Conservation (phyloP, 2,113 vertebrate genomes). For the Cephalophus harveyi region DNA sequence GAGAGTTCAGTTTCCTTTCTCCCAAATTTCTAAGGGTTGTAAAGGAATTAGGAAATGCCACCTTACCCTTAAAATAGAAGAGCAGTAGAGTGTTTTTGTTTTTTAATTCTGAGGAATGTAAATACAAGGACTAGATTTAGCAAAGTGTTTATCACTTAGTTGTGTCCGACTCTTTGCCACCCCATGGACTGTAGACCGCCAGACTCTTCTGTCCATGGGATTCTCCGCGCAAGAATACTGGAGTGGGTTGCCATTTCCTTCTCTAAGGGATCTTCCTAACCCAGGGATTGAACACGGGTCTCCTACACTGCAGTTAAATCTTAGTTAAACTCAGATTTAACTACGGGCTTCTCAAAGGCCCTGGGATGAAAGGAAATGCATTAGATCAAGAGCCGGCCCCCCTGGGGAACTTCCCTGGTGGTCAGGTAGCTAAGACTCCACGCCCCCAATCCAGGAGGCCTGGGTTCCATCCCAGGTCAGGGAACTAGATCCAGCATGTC, state of each 20-base stretch:
- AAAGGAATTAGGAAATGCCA: conserved; percentile 15
- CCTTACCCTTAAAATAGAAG: conserved; percentile 37
- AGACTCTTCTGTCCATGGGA: not conserved
- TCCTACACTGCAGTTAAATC: not conserved
- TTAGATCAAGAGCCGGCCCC: not conserved
- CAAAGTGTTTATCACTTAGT: not conserved
- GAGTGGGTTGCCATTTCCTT: not conserved
- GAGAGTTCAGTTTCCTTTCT: not conserved
- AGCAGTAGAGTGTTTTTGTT: not conserved
- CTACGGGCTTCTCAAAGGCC: not conserved
- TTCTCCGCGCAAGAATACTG: not conserved
- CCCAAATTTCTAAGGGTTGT: not conserved
- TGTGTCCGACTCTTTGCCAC: not conserved
- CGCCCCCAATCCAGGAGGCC: not conserved
- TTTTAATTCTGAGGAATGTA: not conserved
- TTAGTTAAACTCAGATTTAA: not conserved
- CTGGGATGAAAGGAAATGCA: not conserved
- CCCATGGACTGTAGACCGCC: not conserved
- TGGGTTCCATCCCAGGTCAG: not conserved
- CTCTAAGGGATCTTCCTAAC: not conserved
- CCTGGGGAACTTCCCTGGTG: not conserved
- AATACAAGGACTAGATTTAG: conserved; percentile 16
- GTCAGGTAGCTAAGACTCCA: not conserved
- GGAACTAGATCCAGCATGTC: not conserved
- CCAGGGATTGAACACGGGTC: not conserved